A percentile compares a stretch with the other conserved stretches of the same genome.
phyloP scores from a whole-genome alignment of 2,888 invertebrate species.

The Apantesis nais region DNA sequence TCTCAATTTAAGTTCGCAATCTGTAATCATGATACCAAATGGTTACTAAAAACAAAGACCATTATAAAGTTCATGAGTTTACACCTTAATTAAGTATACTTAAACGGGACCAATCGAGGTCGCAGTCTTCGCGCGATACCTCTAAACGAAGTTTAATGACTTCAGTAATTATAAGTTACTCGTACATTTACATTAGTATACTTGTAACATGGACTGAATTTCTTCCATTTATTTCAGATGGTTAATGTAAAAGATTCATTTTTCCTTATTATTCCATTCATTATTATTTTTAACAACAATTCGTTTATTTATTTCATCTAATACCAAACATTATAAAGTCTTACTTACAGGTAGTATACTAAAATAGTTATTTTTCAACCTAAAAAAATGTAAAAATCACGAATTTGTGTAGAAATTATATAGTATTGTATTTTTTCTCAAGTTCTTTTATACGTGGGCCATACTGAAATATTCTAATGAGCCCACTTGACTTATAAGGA shows the following conservation, averaged over 20 bases:
- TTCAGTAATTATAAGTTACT: conserved; percentile 20
- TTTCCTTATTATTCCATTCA: not conserved
- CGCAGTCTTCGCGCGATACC: conserved; percentile 58
- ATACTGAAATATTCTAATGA: not conserved
- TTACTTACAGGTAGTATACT: not conserved
- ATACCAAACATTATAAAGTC: not conserved
- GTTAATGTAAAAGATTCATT: not conserved
- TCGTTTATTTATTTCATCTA: not conserved
- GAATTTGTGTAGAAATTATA: not conserved
- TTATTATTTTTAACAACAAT: not conserved
- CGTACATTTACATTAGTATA: not conserved
- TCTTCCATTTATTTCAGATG: not conserved
- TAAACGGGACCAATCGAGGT: conserved; percentile 67
- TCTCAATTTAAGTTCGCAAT: conserved; percentile 2
- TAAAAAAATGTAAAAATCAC: not conserved
- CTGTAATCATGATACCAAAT: conserved; percentile 34
- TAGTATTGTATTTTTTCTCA: not conserved
- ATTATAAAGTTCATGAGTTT: conserved; percentile 51
- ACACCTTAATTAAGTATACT: conserved; percentile 62
- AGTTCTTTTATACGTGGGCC: not conserved
- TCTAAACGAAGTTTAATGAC: conserved; percentile 66
- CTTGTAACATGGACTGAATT: not conserved
- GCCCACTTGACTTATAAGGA: not conserved
- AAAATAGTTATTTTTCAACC: not conserved
- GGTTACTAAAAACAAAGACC: conserved; percentile 49